Percentiles rank a stretch among this genome's conserved stretches.
Evolutionary conservation across 2,888 invertebrate genomes (phyloP).

Genomic region (Sarcophaga variegata): DNA sequence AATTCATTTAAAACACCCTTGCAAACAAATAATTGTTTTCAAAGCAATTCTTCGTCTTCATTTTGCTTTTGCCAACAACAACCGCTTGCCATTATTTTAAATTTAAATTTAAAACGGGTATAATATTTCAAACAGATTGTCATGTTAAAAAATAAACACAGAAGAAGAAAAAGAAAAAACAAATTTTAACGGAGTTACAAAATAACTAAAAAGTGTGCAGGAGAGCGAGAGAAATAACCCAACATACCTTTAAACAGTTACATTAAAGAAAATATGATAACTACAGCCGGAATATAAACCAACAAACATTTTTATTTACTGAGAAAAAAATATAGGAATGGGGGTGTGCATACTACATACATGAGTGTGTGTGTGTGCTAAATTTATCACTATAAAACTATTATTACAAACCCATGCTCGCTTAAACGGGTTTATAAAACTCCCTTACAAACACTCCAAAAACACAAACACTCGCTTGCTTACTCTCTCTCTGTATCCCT

Average conservation of each 20-base stretch:
- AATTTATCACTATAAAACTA: constrained; percentile 50
- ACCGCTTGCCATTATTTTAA: constrained; percentile 6
- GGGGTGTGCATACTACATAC: constrained; percentile 12
- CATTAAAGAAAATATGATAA: constrained; percentile 17
- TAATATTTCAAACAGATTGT: constrained; percentile 53
- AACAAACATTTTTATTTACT: background rate
- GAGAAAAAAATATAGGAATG: background rate
- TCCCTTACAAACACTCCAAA: constrained; percentile 21
- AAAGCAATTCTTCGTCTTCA: no score
- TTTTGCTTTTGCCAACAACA: background rate
- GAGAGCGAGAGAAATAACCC: background rate
- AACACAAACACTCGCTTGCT: constrained; percentile 17
- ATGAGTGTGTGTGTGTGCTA: constrained; percentile 32
- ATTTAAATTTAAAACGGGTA: constrained; percentile 44
- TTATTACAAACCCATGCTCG: constrained; percentile 29
- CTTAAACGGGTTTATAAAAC: constrained; percentile 19
- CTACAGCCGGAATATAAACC: background rate
- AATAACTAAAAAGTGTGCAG: background rate
- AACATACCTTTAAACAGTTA: background rate
- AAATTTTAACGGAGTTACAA: background rate
- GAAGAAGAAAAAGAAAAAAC: background rate
- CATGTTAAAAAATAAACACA: constrained; percentile 1
- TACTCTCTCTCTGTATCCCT: background rate
- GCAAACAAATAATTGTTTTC: no score
- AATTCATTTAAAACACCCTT: no score